Evolutionary conservation across 2,113 vertebrate genomes (phyloP), one percentile per base, ranked within the genome.

Genomic region (Mionectes macconnelli): DNA sequence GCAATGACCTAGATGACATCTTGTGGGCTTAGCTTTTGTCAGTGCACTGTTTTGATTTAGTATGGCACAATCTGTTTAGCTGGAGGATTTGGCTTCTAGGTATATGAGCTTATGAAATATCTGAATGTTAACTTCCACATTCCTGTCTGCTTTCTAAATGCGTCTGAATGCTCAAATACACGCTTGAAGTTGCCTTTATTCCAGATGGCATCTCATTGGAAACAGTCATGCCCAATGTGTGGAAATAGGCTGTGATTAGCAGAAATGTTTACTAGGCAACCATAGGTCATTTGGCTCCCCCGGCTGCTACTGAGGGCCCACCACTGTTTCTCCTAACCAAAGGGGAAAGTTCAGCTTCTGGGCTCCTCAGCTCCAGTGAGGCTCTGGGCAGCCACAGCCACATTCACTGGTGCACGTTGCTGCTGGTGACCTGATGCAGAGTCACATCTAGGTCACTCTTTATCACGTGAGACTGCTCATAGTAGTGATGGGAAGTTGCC

Each of bases 41-140:
- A 44, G 12, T 14, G 47, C 39, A 8, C 47, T 47, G 30, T 23
- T 94, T 44, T 86, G 79, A 93, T 94, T 94, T 94, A 95, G 93
- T 74, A 93, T 78, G 87, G 59, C 90, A 93, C 90, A 95, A 88
- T 90, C 93, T 93, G 85, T 89, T 95, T 73, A 94, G 66, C 91
- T 89, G 81, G 37, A 92, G 75, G 55, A 66, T 95, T 95, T 95
- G 78, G 70, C 91, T 96, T 81, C 89, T 17, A 95, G 94, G 87
- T 96, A 90, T 25, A 9, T 0, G 7, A 91, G 82, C 84, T 7
- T 25, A 35, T 79, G 87, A 91, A 83, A 85, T 63, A 77, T 62
- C 82, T 50, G 74, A 47, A 77, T 44, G 53, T 69, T 89, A 85
- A 92, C 63, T 50, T 93, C 47, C 80, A 47, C 8, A 9, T 74